Percentiles rank a stretch among this genome's conserved stretches.
These are phyloP conservation scores for Zophobas morio DNA, from an alignment of 1,140 invertebrate genomes.

Conservation along the genomic window DNA sequence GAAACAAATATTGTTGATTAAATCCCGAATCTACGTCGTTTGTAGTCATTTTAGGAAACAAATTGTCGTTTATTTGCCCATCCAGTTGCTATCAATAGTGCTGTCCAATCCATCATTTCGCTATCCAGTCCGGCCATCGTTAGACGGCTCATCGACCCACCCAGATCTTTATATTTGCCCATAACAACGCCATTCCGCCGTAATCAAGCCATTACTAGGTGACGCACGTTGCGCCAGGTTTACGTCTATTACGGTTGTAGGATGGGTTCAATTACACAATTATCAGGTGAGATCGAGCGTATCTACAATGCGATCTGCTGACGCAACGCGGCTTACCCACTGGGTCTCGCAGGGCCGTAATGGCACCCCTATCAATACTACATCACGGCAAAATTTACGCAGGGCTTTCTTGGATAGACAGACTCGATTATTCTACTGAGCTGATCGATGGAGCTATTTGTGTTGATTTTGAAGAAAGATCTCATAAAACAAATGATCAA, in stretches of 20 bases:
- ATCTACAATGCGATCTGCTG: conserved; percentile 13
- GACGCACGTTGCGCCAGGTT: background rate
- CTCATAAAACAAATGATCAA: conserved; percentile 24
- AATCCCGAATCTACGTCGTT: too few relatives aligned
- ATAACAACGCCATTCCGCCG: background rate
- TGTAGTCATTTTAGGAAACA: too few relatives aligned
- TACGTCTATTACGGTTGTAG: background rate
- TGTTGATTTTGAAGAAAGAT: conserved; percentile 24
- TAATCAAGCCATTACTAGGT: conserved; percentile 12
- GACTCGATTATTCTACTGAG: conserved; percentile 3
- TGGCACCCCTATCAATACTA: conserved; percentile 11
- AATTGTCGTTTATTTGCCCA: too few relatives aligned
- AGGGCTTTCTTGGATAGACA: conserved; percentile 1
- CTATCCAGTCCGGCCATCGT: too few relatives aligned
- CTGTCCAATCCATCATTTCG: too few relatives aligned
- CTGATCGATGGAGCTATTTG: conserved; percentile 6
- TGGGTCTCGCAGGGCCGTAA: conserved; percentile 1
- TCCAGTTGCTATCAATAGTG: too few relatives aligned
- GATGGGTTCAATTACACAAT: conserved; percentile 26
- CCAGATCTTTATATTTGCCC: conserved; percentile 7
- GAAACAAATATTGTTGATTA: too few relatives aligned
- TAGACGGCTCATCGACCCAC: too few relatives aligned
- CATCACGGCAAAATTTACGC: conserved; percentile 13
- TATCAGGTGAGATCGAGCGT: conserved; percentile 21
- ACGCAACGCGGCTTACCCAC: conserved; percentile 11